Evolutionary conservation across 2,888 invertebrate genomes (phyloP), one percentile per base, ranked within the genome.

Genomic region (Agapostemon virescens): DNA sequence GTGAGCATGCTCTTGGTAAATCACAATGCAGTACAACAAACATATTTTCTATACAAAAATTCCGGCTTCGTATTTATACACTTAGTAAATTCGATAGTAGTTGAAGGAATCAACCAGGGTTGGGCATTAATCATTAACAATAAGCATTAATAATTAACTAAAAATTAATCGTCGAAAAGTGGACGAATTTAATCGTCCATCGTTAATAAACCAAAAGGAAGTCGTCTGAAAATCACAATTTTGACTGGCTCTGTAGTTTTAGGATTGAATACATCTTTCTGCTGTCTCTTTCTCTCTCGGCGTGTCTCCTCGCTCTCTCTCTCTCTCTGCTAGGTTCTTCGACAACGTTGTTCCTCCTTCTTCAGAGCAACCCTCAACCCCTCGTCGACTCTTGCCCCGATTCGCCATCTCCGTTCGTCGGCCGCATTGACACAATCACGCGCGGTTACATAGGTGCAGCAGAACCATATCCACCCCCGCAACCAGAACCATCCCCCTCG

Each of bases 351-450:
- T 30, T 52, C 30, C 26, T 68, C 70, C 36, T 64, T 61, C 38
- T 17, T 30, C 72, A n/a, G 30, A 68, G 26, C 77, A 66, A 30
- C 52, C 52, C 30, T 17, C 52, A 30, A 45, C 45, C 40, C 38
- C 52, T 36, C 36, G 13, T 23, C n/a, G 55, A 30, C 70, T 67
- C 55, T 81, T 74, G 66, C 49, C 49, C 20, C 58, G 20, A 33
- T 69, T 68, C 74, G 64, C 33, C 71, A 55, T 58, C 79, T 76
- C 69, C 55, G 58, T 83, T 76, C 83, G 20, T 61, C 69, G 49
- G 26, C n/a, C 64, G 23, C 64, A 33, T 63, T 64, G 73, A 70
- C 83, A 81, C 80, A 85, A 85, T 85, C 83, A 63, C 76, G 73
- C 79, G 55, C 69, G 80, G 83, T 80, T 85, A 85, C 79, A 73